Base-by-base conservation (phyloP, 1,140 invertebrate genomes). In the Cotesia chilonis region DNA sequence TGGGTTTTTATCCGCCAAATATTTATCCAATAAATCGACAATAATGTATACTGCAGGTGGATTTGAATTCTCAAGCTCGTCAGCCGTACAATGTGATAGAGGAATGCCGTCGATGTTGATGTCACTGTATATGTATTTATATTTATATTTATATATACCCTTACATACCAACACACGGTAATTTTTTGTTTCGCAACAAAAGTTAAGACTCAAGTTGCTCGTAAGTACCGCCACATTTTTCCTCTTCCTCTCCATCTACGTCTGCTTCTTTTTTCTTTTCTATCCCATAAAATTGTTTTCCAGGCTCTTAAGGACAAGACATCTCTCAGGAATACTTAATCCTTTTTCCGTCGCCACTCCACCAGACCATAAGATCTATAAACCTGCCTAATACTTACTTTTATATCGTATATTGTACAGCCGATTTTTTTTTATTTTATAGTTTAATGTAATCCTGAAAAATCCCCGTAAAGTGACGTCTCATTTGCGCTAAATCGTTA, bases 261-360 rank as follows among this genome's bases (percentile, higher is more conserved):
- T 28, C 28, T 59, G 17, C 4, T 20, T 59, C 9, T 17, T 10
- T 59, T 20, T 4, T 59, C 41, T 9, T 9, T 4, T 17, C n/a
- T 51, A 36, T 52, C 38, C 41, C 66, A 68, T 68, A 68, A 68
- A 55, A 68, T 68, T 35, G 66, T 68, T 68, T 55, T 68, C 66
- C 41, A 68, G 47, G 17, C n/a, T 68, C 51, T 68, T 68, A 68
- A 68, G 66, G 38, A 54, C 17, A 6, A 68, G 51, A 68, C 51
- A 41, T 41, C 66, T 54, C 41, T 17, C 41, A 54, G 51, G 12
- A 68, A 55, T 68, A 51, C 35, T 12, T 55, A n/a, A 10, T 68
- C 54, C 17, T 68, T 68, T 55, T 68, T 47, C 4, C 47, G 5
- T 63, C 54, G n/a, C 12, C 37, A 63, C 10, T 5, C 9, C 12